These are phyloP conservation scores for Karalla daura DNA, from an alignment of 2,797 vertebrate species.

Conservation along the genomic window DNA sequence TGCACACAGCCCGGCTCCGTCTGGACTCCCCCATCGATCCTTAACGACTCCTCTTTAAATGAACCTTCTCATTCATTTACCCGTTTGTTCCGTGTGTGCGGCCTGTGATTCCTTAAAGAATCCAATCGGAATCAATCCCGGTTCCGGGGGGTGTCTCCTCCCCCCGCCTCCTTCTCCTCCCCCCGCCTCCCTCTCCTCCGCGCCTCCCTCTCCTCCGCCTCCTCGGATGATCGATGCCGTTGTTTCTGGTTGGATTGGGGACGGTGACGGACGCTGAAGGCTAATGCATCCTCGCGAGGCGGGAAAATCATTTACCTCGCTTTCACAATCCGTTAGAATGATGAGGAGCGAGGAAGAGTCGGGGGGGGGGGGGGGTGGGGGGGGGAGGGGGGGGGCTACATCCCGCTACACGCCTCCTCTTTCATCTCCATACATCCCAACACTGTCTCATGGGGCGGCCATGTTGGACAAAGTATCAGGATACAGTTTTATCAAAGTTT, in stretches of 20 bases:
- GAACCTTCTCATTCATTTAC: constrained; percentile 1
- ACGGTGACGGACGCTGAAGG: constrained; percentile 55
- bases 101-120: constrained; percentile 31
- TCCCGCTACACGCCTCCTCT: too few species aligned
- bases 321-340: constrained; percentile 59
- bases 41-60: constrained; percentile 24
- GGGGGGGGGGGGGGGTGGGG: constrained; percentile 12
- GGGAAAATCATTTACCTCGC: constrained; percentile 62
- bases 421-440: too few species aligned
- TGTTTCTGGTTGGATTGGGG: constrained; percentile 65
- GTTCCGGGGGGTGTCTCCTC: constrained; percentile 36
- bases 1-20: constrained; percentile 3
- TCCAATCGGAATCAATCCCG: constrained; percentile 58
- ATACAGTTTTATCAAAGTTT: too few species aligned
- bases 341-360: constrained; percentile 35
- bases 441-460: too few species aligned
- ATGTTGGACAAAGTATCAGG: too few species aligned
- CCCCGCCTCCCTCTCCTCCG: too few species aligned
- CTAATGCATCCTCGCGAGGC: constrained; percentile 61
- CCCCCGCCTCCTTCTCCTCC: too few species aligned
- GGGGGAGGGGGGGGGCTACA: constrained; percentile 6
- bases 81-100: not conserved
- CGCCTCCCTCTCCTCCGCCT: too few species aligned
- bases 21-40: constrained; percentile 25
- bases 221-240: constrained; percentile 68